Conservation (phyloP, 2,888 invertebrate species). For the Spisula solida region DNA sequence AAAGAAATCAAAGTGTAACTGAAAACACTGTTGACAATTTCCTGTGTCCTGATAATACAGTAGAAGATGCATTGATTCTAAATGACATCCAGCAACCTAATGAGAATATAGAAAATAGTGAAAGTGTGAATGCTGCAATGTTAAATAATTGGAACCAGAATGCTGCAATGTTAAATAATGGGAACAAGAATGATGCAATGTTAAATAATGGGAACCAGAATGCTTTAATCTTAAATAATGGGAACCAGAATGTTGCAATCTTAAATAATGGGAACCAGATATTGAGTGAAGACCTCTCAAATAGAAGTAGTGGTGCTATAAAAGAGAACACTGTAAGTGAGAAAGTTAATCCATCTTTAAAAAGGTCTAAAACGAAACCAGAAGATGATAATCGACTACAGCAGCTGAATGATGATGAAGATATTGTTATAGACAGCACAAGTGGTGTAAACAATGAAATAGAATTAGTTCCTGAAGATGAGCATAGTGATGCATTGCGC, state of each 20-base stretch:
- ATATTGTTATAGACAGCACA: neutral
- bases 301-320: neutral
- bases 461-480: neutral
- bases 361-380: slow-evolving; percentile 33
- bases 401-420: slow-evolving; percentile 33
- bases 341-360: slow-evolving; percentile 1
- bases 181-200: too few relatives aligned
- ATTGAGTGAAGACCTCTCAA: neutral
- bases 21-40: neutral
- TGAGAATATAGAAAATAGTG: neutral
- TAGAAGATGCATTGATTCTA: neutral
- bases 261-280: neutral
- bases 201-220: neutral
- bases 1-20: neutral
- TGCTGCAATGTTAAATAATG: too few relatives aligned
- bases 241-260: neutral
- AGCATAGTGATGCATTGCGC: neutral
- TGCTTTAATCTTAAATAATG: too few relatives aligned
- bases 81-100: neutral
- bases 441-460: neutral
- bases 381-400: slow-evolving; percentile 48
- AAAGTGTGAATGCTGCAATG: neutral
- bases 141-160: neutral
- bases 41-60: neutral
- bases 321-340: neutral